Conservation (phyloP, 2,888 invertebrate genomes). For the Rhogogaster chlorosoma region DNA sequence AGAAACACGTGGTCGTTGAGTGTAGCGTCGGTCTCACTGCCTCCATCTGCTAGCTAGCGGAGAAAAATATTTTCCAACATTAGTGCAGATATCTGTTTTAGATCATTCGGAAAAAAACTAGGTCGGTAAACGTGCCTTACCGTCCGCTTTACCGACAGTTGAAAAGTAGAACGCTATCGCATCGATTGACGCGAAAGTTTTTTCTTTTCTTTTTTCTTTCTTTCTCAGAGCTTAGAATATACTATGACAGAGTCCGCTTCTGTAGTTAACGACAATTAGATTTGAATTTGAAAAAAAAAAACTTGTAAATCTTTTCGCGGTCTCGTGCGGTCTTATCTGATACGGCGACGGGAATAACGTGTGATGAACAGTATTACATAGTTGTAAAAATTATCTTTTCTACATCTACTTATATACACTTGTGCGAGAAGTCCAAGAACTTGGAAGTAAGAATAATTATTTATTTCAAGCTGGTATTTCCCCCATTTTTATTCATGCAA, state of each 20-base stretch:
- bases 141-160: conserved; percentile 14
- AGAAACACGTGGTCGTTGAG: conserved; percentile 27
- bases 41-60: not conserved
- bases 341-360: not conserved
- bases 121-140: not conserved
- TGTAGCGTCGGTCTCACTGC: not conserved
- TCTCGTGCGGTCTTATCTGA: not conserved
- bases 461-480: not conserved
- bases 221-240: not conserved
- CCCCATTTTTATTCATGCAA: not conserved
- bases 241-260: not conserved
- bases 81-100: conserved; percentile 4
- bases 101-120: not conserved
- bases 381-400: not conserved
- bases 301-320: not conserved
- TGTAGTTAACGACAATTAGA: not conserved
- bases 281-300: not conserved
- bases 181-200: too few species aligned
- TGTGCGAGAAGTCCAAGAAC: not conserved
- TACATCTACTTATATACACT: not conserved
- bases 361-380: not conserved
- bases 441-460: not conserved
- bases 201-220: not conserved
- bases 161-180: not conserved
- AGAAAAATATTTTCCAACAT: not conserved